These are phyloP conservation scores for Hypomecis punctinalis DNA, from an alignment of 2,888 invertebrate genomes.

Conservation along the genomic window DNA sequence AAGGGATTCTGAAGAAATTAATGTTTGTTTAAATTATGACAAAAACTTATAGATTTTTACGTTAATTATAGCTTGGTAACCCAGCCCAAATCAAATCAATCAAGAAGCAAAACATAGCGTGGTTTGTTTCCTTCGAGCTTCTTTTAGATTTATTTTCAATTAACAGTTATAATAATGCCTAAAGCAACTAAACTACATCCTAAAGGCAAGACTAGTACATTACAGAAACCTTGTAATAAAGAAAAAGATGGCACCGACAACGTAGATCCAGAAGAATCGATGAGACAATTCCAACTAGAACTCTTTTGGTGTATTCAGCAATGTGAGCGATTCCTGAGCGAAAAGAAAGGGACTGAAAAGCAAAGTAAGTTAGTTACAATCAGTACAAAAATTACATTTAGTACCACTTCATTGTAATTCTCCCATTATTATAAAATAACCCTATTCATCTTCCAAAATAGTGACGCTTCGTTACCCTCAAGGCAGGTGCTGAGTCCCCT, in stretches of 20 bases:
- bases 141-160: constrained; percentile 18
- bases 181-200: constrained; percentile 76
- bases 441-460: not conserved
- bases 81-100: no score
- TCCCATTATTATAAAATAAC: not conserved
- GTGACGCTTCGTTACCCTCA: not conserved
- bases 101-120: constrained; percentile 61
- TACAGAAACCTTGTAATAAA: constrained; percentile 70
- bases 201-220: constrained; percentile 70
- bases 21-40: no score
- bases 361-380: constrained; percentile 77
- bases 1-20: no score
- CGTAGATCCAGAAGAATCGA: constrained; percentile 77
- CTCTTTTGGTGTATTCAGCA: constrained; percentile 92
- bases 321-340: constrained; percentile 84
- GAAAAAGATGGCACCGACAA: constrained; percentile 61
- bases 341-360: constrained; percentile 86
- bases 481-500: no score
- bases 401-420: not conserved
- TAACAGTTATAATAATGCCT: constrained; percentile 60
- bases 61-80: no score
- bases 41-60: no score
- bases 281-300: constrained; percentile 90
- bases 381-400: no score
- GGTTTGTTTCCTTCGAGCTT: constrained; percentile 36